Evolutionary conservation across 1,140 invertebrate genomes (phyloP).

Genomic region (Danaus melanippus): DNA sequence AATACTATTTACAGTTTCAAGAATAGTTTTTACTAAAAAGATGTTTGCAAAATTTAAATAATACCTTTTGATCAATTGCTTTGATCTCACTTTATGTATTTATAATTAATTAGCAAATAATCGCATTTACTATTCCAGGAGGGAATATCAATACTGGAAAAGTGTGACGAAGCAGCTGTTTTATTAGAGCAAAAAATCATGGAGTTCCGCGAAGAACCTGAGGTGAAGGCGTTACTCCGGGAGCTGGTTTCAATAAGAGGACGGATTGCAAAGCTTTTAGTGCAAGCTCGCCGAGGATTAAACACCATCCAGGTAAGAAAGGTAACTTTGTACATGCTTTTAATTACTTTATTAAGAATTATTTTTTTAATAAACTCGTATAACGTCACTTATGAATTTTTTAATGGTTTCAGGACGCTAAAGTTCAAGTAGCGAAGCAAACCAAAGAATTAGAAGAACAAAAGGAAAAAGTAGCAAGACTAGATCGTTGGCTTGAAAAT

Average conservation of each 20-base stretch:
- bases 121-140: slow-evolving; percentile 62
- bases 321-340: slow-evolving; percentile 31
- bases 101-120: no score
- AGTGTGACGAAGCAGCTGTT: slow-evolving; percentile 72
- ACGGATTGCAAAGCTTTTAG: slow-evolving; percentile 73
- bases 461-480: slow-evolving; percentile 47
- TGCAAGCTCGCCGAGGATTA: slow-evolving; percentile 75
- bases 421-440: slow-evolving; percentile 39
- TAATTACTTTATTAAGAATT: slow-evolving; percentile 4
- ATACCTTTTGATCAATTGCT: no score
- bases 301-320: slow-evolving; percentile 73
- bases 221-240: slow-evolving; percentile 63
- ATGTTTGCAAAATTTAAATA: no score
- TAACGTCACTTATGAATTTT: background rate
- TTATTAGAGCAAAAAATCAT: slow-evolving; percentile 72
- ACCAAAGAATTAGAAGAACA: slow-evolving; percentile 54
- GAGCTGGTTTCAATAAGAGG: slow-evolving; percentile 63
- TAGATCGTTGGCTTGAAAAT: slow-evolving; percentile 58
- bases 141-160: slow-evolving; percentile 73
- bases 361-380: background rate
- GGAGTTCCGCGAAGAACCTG: slow-evolving; percentile 71
- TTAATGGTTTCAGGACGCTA: slow-evolving; percentile 54
- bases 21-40: no score
- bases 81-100: no score
- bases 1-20: no score